A percentile compares a stretch with the other conserved stretches of the same genome.
phyloP scores from a whole-genome alignment of 2,113 vertebrate genomes.

The Heterocephalus glaber region DNA sequence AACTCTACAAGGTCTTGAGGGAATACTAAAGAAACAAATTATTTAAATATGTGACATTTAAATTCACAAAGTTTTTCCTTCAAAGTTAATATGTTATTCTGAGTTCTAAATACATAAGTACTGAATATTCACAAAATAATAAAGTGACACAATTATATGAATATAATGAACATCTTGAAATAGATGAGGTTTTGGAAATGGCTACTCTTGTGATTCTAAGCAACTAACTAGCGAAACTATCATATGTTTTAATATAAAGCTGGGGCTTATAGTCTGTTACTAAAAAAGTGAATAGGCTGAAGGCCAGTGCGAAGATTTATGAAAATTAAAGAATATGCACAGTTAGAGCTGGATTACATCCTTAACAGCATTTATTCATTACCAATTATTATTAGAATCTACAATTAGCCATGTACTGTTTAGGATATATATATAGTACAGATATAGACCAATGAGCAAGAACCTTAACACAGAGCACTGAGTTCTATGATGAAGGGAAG shows the following conservation, averaged over 20 bases:
- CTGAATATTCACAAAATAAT: background rate
- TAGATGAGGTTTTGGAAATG: background rate
- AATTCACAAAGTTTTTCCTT: slow-evolving; percentile 14
- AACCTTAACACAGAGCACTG: background rate
- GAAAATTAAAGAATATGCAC: background rate
- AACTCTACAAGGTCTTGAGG: slow-evolving; percentile 24
- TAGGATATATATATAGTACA: background rate
- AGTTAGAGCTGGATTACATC: background rate
- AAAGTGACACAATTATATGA: background rate
- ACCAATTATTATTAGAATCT: background rate
- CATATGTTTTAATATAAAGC: background rate
- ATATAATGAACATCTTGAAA: background rate
- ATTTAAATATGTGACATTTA: slow-evolving; percentile 30
- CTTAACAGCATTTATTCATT: background rate
- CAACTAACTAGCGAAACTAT: background rate
- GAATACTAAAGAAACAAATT: slow-evolving; percentile 31
- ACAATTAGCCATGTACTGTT: background rate
- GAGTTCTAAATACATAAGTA: slow-evolving; percentile 5
- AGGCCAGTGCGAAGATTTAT: background rate
- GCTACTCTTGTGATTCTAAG: background rate
- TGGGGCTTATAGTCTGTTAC: background rate
- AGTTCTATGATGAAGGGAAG: background rate
- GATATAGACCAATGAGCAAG: background rate
- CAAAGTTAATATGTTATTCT: background rate
- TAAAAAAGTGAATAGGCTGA: background rate